These are phyloP conservation scores for Stichopus horrens DNA, from an alignment of 53 echinoderm and acorn worm genomes.

Conservation along the genomic window DNA sequence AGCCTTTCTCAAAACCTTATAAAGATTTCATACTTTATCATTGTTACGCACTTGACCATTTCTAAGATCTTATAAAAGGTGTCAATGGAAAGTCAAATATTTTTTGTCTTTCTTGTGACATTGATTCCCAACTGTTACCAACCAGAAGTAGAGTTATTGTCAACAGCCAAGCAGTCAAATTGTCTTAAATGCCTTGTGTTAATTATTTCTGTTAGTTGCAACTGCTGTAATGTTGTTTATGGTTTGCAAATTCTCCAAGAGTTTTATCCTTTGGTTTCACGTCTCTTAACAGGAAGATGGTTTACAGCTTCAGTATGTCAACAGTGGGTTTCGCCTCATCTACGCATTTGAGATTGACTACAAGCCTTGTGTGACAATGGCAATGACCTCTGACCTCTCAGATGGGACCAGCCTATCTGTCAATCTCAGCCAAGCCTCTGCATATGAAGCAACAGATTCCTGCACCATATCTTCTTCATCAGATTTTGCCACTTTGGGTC, in stretches of 20 bases:
- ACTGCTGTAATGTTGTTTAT: too few relatives aligned
- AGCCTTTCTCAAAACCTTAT: too few relatives aligned
- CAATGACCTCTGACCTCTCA: conserved; percentile 27
- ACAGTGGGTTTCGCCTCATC: conserved; percentile 81
- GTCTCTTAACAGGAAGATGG: conserved; percentile 75
- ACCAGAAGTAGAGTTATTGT: too few relatives aligned
- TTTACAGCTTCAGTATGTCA: conserved; percentile 81
- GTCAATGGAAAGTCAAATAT: too few relatives aligned
- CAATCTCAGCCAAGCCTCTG: background rate
- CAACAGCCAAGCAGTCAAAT: too few relatives aligned
- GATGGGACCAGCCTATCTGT: conserved; percentile 14
- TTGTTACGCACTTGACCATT: too few relatives aligned
- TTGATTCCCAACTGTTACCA: too few relatives aligned
- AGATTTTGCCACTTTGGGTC: conserved; percentile 20
- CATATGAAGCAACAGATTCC: background rate
- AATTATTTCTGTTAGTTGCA: too few relatives aligned
- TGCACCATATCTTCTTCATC: conserved; percentile 33
- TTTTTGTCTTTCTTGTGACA: too few relatives aligned
- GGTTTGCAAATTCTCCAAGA: background rate
- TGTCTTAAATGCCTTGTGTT: too few relatives aligned
- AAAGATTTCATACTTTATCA: too few relatives aligned
- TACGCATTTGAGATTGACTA: conserved; percentile 87
- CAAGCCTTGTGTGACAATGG: conserved; percentile 43
- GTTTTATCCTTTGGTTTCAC: background rate
- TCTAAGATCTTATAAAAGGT: too few relatives aligned